phyloP scores from a whole-genome alignment of 2,888 invertebrate genomes.

The Phortica magna region DNA sequence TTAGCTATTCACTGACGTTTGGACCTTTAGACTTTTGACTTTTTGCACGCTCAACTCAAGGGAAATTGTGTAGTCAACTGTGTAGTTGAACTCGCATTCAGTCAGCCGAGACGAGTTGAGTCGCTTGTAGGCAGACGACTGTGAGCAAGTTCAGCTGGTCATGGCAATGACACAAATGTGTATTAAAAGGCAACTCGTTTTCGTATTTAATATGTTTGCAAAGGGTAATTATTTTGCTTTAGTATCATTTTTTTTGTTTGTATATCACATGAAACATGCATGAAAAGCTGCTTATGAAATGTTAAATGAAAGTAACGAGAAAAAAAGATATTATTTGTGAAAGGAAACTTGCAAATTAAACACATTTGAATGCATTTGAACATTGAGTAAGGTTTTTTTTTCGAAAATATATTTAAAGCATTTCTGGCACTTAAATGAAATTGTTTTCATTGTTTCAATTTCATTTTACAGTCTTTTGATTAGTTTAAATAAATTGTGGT shows the following conservation, averaged over 20 bases:
- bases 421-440: not conserved
- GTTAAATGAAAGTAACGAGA: not conserved
- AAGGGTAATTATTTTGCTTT: not conserved
- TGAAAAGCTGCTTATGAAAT: too few species aligned
- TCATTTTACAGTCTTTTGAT: not conserved
- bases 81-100: not conserved
- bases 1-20: not conserved
- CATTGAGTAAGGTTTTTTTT: too few species aligned
- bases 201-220: not conserved
- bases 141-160: not conserved
- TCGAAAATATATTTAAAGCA: too few species aligned
- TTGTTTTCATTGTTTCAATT: not conserved
- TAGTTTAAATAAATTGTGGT: slow-evolving; percentile 1
- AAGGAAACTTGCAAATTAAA: not conserved
- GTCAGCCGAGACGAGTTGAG: not conserved
- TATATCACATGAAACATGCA: not conserved
- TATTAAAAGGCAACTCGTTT: not conserved
- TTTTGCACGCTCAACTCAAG: slow-evolving; percentile 6
- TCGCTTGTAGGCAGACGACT: not conserved
- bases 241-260: not conserved
- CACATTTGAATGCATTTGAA: not conserved
- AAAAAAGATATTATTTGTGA: not conserved
- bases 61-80: slow-evolving; percentile 29
- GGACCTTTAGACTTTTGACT: slow-evolving; percentile 14
- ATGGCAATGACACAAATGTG: not conserved